Evolutionary conservation across 2,113 vertebrate species (phyloP), one percentile per base, ranked within the genome.

Genomic region (Vanacampus margaritifer): DNA sequence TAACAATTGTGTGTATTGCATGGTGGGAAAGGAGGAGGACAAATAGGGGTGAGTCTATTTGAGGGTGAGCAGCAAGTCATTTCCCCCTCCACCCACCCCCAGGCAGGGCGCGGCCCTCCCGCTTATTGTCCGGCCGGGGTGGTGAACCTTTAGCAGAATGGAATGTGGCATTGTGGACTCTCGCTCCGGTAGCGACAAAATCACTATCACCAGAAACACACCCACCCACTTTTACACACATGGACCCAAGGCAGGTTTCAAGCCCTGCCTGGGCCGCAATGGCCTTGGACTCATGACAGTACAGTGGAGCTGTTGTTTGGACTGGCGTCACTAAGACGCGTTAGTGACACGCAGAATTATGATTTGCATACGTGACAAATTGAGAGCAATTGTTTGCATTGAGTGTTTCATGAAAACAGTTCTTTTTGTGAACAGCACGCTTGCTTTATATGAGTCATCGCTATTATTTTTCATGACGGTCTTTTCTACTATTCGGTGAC

Each of bases 81-180:
- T 87, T 80, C 84, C 84, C 66, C 46, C 65, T 23, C 67, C 69
- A 5, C 79, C 67, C 69, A 5, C 65, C 75, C 65, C 75, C 41
- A 17, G 4, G 39, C 62, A 80, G 86, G 84, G 84, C 6, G 86
- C 71, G 85, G 80, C 74, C 64, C 85, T 82, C 67, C 74, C 17
- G 69, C 79, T 83, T 78, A 89, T 89, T 89, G 87, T 90, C 85
- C 69, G 3, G 58, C 43, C 5, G 24, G 80, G 82, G 80, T 83
- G 80, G 79, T 83, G 77, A 87, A 88, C 84, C 84, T 81, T 76
- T 65, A 28, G 61, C 64, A 81, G 74, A 85, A 84, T 76, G 81
- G 75, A 87, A 84, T 83, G 82, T 65, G 74, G 74, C 78, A 78
- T 84, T 86, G 84, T 88, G 43, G 71, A 72, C 68, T 69, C 81